A percentile compares a stretch with the other conserved stretches of the same genome.
Evolutionary conservation across 2,113 vertebrate species (phyloP).

Genomic region (Pituophis catenifer): DNA sequence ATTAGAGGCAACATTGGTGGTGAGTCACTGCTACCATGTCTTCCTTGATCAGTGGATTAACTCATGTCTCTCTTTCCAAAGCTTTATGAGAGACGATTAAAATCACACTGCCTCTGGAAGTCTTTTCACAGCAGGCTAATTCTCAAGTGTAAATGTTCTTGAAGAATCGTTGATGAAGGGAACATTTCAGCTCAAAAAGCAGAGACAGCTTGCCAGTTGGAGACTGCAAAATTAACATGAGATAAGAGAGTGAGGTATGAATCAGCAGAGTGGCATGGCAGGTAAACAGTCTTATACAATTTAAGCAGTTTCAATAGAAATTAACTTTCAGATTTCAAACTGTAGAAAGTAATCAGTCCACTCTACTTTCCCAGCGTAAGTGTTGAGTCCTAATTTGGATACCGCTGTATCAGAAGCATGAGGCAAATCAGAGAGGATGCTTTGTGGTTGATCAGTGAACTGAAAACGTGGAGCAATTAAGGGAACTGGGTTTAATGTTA

Average conservation of each 20-base stretch:
- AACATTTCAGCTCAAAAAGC: neutral
- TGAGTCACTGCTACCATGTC: neutral
- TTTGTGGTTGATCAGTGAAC: neutral
- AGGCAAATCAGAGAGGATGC: neutral
- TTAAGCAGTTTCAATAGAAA: neutral
- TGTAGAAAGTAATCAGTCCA: neutral
- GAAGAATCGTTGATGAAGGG: neutral
- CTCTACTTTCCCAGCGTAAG: neutral
- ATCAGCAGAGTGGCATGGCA: neutral
- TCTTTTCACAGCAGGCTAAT: neutral
- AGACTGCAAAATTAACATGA: neutral
- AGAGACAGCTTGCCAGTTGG: neutral
- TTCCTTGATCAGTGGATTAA: conserved; percentile 12
- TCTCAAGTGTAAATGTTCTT: neutral
- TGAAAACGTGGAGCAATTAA: neutral
- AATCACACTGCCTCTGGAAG: neutral
- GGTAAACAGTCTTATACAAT: neutral
- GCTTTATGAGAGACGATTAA: conserved; percentile 6
- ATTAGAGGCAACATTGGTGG: neutral
- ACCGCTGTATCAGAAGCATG: neutral
- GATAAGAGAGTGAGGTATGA: neutral
- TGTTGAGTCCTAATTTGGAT: neutral
- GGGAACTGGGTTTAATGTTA: neutral
- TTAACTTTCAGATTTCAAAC: neutral
- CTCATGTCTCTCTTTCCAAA: neutral